phyloP scores from a whole-genome alignment of 2,888 invertebrate species.

The Polydrusus cervinus region DNA sequence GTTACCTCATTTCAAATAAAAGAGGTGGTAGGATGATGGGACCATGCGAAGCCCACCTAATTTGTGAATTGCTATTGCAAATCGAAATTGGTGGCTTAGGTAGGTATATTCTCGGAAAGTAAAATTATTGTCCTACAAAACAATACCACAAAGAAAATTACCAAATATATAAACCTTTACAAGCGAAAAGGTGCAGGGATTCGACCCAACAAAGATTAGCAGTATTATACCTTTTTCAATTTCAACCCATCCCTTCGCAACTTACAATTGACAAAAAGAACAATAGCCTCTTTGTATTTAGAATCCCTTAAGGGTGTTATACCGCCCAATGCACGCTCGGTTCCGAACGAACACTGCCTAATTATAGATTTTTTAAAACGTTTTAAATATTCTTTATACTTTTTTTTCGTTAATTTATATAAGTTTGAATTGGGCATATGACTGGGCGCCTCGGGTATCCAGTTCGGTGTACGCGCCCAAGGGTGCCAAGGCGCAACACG shows the following conservation, averaged over 20 bases:
- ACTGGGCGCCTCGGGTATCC: neutral
- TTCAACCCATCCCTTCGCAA: slow-evolving; percentile 9
- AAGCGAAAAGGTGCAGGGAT: slow-evolving; percentile 1
- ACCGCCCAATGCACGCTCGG: slow-evolving; percentile 55
- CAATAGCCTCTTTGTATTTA: slow-evolving; percentile 24
- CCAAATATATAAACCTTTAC: too few relatives aligned
- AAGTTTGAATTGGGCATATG: slow-evolving; percentile 27
- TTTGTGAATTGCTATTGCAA: too few relatives aligned
- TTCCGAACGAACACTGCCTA: slow-evolving; percentile 28
- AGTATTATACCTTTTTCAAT: slow-evolving; percentile 10
- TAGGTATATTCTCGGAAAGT: neutral
- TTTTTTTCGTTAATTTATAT: slow-evolving; percentile 18
- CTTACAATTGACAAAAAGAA: slow-evolving; percentile 33
- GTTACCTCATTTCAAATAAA: too few relatives aligned
- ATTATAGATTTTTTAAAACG: slow-evolving; percentile 34
- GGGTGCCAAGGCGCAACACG: slow-evolving; percentile 23
- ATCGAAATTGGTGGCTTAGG: too few relatives aligned
- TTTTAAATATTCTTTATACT: slow-evolving; percentile 20
- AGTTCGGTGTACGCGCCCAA: slow-evolving; percentile 12
- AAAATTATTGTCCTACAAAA: too few relatives aligned
- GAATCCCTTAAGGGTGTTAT: slow-evolving; percentile 43
- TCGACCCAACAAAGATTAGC: slow-evolving; percentile 16
- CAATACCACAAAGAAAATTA: too few relatives aligned
- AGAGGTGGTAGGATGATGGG: too few relatives aligned
- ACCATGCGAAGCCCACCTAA: too few relatives aligned